A percentile compares a stretch with the other conserved stretches of the same genome.
Evolutionary conservation across 2,888 invertebrate genomes (phyloP).

Genomic region (Diarsia brunnea): DNA sequence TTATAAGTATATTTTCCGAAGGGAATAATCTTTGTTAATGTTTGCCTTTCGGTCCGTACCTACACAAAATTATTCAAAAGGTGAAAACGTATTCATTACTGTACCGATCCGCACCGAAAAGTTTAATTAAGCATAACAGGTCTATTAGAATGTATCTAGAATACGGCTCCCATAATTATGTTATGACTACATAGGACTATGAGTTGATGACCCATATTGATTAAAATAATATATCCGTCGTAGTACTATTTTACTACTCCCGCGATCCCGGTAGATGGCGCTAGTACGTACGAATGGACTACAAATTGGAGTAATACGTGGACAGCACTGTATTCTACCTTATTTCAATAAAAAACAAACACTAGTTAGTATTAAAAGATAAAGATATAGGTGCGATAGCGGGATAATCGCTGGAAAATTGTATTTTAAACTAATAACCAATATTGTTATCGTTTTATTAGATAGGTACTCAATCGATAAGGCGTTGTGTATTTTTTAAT

Average conservation of each 20-base stretch:
- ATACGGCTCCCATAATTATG: not conserved
- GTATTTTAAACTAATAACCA: slow-evolving; percentile 62
- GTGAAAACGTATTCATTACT: too few species aligned
- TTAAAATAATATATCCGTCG: not conserved
- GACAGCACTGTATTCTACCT: slow-evolving; percentile 24
- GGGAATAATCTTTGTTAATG: too few species aligned
- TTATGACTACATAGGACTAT: too few species aligned
- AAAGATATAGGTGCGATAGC: slow-evolving; percentile 36
- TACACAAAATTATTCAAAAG: not conserved
- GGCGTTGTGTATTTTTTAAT: slow-evolving; percentile 63
- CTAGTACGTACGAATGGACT: not conserved
- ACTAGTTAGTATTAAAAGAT: slow-evolving; percentile 50
- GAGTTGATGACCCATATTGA: not conserved
- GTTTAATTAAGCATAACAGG: too few species aligned
- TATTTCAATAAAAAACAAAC: slow-evolving; percentile 40
- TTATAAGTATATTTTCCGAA: not conserved
- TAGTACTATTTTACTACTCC: not conserved
- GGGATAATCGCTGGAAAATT: slow-evolving; percentile 46
- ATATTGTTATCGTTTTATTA: slow-evolving; percentile 64
- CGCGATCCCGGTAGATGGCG: slow-evolving; percentile 30
- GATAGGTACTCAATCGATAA: slow-evolving; percentile 60
- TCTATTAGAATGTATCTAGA: too few species aligned
- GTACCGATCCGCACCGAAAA: too few species aligned
- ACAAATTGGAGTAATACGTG: slow-evolving; percentile 32
- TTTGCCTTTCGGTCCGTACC: not conserved